Evolutionary conservation across 1,140 invertebrate genomes (phyloP), one percentile per base, ranked within the genome.

Genomic region (Drosophila sechellia): DNA sequence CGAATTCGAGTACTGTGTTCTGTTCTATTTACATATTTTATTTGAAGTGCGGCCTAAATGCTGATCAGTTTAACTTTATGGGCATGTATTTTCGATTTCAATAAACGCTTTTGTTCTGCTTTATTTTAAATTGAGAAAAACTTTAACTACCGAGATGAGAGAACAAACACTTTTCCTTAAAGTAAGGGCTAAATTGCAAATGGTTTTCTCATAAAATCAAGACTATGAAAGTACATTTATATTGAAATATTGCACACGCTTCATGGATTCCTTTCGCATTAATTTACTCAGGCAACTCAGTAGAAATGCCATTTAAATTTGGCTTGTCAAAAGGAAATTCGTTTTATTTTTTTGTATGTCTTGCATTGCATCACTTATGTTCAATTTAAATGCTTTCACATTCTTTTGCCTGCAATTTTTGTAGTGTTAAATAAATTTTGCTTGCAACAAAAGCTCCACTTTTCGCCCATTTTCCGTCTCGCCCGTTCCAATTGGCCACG

Each of bases 1-100:
- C 77, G 59, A 60, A 85, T 85, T 81, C 68, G 74, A 55, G 81
- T 86, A 74, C 43, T 63, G 46, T 77, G 64, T 76, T 64, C 46
- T 17, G 46, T 65, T 86, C 58, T 54, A 63, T 81, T 77, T 86
- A 78, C 73, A 85, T 86, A 85, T 86, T 85, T 85, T 70, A 85
- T 86, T 66, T 73, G 58, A 11, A 53, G 43, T 46, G 52, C 34
- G 40, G 22, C 46, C 66, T 55, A 57, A 74, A 53, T 46, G 42
- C 53, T 52, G 46, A 37, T 27, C 31, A 37, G 57, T 58, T 31
- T 35, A 34, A 59, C 58, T 31, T 40, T 17, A 22, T 39, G 45
- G 34, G 5, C 50, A 17, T 53, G 25, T 50, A 46, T 53, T 68
- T 63, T 31, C 34, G 35, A 40, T 42, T 66, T 64, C 27, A 64